A percentile compares a stretch with the other conserved stretches of the same genome.
These are phyloP conservation scores for Rhynchonycteris naso DNA, from an alignment of 2,797 vertebrate genomes.

Conservation along the genomic window DNA sequence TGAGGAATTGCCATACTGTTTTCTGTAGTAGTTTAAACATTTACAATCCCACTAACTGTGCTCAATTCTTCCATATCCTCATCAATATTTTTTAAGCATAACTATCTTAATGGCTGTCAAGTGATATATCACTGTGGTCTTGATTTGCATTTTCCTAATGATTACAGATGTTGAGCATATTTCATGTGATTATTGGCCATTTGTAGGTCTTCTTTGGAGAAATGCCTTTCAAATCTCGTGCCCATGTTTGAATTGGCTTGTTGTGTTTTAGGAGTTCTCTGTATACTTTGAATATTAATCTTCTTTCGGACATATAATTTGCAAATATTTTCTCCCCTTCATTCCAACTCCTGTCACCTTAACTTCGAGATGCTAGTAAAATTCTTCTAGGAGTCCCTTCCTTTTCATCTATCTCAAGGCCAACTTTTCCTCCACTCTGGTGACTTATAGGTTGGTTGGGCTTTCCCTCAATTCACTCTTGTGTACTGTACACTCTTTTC, in stretches of 20 bases:
- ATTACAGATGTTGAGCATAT: neutral
- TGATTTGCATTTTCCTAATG: neutral
- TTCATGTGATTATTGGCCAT: neutral
- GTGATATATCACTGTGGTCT: neutral
- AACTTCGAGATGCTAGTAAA: neutral
- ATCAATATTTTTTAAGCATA: neutral
- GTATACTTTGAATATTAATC: neutral
- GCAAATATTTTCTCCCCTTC: neutral
- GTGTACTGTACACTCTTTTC: neutral
- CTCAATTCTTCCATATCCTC: neutral
- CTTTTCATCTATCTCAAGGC: neutral
- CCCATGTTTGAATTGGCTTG: neutral
- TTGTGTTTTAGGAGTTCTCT: constrained; percentile 21
- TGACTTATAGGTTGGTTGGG: neutral
- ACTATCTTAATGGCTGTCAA: neutral
- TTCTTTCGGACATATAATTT: neutral
- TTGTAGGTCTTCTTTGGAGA: neutral
- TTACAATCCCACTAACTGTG: neutral
- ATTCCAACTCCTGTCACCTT: neutral
- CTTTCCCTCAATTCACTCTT: neutral
- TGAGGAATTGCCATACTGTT: neutral
- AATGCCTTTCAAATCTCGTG: neutral
- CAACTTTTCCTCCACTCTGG: neutral
- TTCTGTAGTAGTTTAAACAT: neutral
- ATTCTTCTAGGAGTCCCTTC: neutral